These are phyloP conservation scores for Phyto melanocephala DNA, from an alignment of 2,888 invertebrate genomes.

Conservation along the genomic window DNA sequence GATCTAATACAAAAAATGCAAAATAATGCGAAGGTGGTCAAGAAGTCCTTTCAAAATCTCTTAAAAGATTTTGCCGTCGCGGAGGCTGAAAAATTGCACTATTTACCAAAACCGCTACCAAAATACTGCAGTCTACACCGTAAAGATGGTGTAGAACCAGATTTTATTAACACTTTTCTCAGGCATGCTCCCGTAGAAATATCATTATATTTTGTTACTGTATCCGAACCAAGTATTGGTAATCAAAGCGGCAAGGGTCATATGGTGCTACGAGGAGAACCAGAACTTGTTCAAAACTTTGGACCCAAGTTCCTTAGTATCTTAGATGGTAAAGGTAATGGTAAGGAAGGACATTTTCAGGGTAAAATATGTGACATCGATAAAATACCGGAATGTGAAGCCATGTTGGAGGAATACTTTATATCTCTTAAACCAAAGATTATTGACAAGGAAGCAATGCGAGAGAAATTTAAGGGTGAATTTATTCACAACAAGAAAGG, in stretches of 20 bases:
- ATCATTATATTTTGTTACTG: constrained; percentile 83
- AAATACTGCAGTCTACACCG: constrained; percentile 82
- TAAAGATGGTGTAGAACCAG: constrained; percentile 86
- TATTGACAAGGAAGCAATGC: constrained; percentile 28
- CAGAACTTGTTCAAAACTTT: constrained; percentile 73
- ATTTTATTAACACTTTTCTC: constrained; percentile 86
- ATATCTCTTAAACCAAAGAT: constrained; percentile 44
- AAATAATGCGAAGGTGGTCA: constrained; percentile 82
- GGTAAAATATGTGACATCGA: constrained; percentile 86
- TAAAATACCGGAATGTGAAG: constrained; percentile 83
- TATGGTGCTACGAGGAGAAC: constrained; percentile 80
- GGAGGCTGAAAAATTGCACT: constrained; percentile 83
- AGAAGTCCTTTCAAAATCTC: constrained; percentile 84
- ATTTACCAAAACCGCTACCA: constrained; percentile 81
- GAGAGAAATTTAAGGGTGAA: constrained; percentile 44
- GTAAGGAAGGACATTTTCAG: constrained; percentile 86
- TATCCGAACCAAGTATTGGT: constrained; percentile 81
- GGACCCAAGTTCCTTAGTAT: constrained; percentile 82
- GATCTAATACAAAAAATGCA: constrained; percentile 87
- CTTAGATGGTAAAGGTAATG: constrained; percentile 88
- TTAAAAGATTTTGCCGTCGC: constrained; percentile 85
- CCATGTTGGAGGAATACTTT: constrained; percentile 82
- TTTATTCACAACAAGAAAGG: constrained; percentile 50
- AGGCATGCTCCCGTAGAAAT: constrained; percentile 82
- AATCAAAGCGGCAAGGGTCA: constrained; percentile 79